Conservation (phyloP, 2,888 invertebrate species). For the Luperina nickerlii region DNA sequence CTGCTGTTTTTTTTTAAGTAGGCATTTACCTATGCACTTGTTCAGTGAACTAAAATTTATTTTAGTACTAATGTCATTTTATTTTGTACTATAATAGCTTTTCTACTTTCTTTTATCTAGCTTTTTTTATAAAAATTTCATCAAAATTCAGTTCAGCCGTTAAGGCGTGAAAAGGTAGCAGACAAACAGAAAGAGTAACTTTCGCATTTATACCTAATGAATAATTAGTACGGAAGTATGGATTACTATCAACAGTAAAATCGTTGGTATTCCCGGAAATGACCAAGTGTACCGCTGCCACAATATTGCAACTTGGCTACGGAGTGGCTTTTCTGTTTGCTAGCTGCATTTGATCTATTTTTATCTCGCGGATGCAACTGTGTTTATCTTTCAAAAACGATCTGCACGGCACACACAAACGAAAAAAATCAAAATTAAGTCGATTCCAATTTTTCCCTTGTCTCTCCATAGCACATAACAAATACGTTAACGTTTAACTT, state of each 20-base stretch:
- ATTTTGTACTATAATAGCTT: not conserved
- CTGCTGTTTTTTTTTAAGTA: too few relatives aligned
- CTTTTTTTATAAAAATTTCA: not conserved
- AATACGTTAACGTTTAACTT: too few relatives aligned
- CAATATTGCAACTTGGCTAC: conserved; percentile 61
- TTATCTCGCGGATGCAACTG: conserved; percentile 68
- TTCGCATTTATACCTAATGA: not conserved
- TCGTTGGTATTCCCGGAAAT: not conserved
- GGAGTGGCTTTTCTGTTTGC: conserved; percentile 68
- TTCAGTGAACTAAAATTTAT: not conserved
- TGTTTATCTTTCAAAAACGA: conserved; percentile 71
- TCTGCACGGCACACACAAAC: conserved; percentile 55
- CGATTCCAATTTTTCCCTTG: conserved; percentile 31
- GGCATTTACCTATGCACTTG: not conserved
- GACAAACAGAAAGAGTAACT: not conserved
- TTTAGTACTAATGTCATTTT: not conserved
- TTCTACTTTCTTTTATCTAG: too few relatives aligned
- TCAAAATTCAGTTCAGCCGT: not conserved
- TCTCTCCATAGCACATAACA: conserved; percentile 14
- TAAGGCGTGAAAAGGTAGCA: not conserved
- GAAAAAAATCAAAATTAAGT: conserved; percentile 58
- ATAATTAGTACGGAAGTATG: not conserved
- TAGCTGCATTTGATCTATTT: conserved; percentile 74
- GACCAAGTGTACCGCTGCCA: conserved; percentile 55
- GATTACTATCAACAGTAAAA: not conserved